Evolutionary conservation across 2,888 invertebrate genomes (phyloP), one percentile per base, ranked within the genome.

Genomic region (Allygus modestus): DNA sequence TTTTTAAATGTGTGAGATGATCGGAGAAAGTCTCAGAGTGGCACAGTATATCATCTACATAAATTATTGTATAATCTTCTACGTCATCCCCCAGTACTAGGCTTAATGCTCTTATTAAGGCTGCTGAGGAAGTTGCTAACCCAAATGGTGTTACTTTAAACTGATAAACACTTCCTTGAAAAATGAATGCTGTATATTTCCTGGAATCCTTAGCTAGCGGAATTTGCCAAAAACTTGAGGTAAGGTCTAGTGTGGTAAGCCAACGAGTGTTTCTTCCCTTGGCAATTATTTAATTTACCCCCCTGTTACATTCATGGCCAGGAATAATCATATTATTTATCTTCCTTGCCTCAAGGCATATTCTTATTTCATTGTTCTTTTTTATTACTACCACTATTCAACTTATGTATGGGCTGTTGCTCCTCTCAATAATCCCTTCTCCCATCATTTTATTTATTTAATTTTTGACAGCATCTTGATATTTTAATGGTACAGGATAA

Each of bases 41-140:
- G 28, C 73, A 73, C 33, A 73, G 4, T 1, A 73, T n/a, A 12
- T 73, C 33, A 28, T 73, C 73, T 4, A 33, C 73, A n/a, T 73
- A 73, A 28, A 73, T 73, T 20, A 73, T 28, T 11, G 73, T 73
- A 73, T 15, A 73, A n/a, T 28, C 73, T 73, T 73, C 73, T 1
- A 20, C 20, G 1, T 73, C 33, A 1, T 33, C 73, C 1, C 33
- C 33, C 73, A 73, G 12, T 20, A 73, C 73, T 9, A n/a, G 4
- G 33, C 20, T n/a, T 33, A 73, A 41, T 26, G 17, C 73, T 73
- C 31, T 28, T 4, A 73, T 33, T 73, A 73, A 33, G 0, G 73
- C 73, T 33, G 31, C 73, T 7, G 41, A 73, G 1, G 73, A 73
- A 23, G 73, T 28, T 33, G 28, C 20, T 9, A 73, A n/a, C 11